phyloP scores from a whole-genome alignment of 2,797 vertebrate species.

The Dermochelys coriacea region DNA sequence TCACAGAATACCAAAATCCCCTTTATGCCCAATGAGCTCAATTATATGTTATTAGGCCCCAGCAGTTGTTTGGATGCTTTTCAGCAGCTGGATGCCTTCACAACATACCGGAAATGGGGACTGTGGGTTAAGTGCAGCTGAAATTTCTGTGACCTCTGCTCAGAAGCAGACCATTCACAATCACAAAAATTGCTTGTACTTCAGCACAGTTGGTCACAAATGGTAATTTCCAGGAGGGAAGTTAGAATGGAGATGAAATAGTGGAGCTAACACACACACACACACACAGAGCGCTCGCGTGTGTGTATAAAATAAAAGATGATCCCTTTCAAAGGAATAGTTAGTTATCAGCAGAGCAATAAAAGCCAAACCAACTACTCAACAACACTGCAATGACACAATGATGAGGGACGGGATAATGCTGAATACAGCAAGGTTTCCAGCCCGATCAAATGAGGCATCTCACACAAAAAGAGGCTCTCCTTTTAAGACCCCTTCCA shows the following conservation, averaged over 20 bases:
- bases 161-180: slow-evolving; percentile 31
- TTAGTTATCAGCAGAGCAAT: not conserved
- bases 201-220: slow-evolving; percentile 39
- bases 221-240: not conserved
- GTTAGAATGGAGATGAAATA: slow-evolving; percentile 11
- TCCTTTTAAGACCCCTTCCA: no score
- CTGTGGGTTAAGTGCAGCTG: slow-evolving; percentile 61
- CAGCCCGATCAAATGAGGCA: not conserved
- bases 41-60: slow-evolving; percentile 46
- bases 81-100: slow-evolving; percentile 60
- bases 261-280: not conserved
- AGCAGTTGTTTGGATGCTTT: slow-evolving; percentile 53
- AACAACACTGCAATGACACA: accelerated
- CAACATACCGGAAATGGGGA: slow-evolving; percentile 36
- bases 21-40: slow-evolving; percentile 37
- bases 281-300: no score
- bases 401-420: accelerated
- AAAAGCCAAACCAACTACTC: not conserved
- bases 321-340: not conserved
- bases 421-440: not conserved
- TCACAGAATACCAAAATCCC: slow-evolving; percentile 25
- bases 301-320: not conserved
- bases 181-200: slow-evolving; percentile 49
- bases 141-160: slow-evolving; percentile 47
- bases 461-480: accelerated